A percentile compares a stretch with the other conserved stretches of the same genome.
phyloP scores from a whole-genome alignment of 2,888 invertebrate species.

The Cyaniris semiargus region DNA sequence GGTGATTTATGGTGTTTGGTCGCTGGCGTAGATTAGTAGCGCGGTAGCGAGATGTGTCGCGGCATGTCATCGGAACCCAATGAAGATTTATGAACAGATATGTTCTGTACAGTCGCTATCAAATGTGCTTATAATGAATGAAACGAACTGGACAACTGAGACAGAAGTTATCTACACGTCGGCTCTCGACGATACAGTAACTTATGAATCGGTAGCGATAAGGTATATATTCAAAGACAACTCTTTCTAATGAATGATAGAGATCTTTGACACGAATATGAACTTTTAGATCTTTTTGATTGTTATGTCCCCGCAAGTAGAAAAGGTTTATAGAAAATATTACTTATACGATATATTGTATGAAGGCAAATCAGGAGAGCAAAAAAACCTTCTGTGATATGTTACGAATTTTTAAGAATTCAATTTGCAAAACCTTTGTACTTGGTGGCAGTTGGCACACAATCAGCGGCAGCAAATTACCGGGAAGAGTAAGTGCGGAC shows the following conservation, averaged over 20 bases:
- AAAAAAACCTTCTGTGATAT: not conserved
- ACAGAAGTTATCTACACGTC: slow-evolving; percentile 27
- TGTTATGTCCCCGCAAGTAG: not conserved
- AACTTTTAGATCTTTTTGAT: not conserved
- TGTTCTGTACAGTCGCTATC: slow-evolving; percentile 60
- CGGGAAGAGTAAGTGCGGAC: not conserved
- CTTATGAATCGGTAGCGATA: slow-evolving; percentile 7
- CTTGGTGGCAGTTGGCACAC: not conserved
- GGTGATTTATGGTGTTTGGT: slow-evolving; percentile 54
- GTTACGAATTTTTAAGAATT: not conserved
- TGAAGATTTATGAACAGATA: slow-evolving; percentile 79
- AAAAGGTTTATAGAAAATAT: not conserved
- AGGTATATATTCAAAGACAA: slow-evolving; percentile 3
- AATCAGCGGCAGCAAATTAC: not conserved
- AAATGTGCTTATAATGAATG: slow-evolving; percentile 49
- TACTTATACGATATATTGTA: not conserved
- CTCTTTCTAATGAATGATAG: not conserved
- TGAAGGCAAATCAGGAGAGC: not conserved
- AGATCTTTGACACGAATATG: not conserved
- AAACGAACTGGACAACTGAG: slow-evolving; percentile 27
- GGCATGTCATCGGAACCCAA: slow-evolving; percentile 79
- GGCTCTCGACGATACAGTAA: not conserved
- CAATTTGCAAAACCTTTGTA: not conserved
- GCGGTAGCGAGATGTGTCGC: slow-evolving; percentile 79
- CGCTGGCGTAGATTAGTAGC: slow-evolving; percentile 53